Conservation (phyloP, 2,113 vertebrate genomes). For the Colaptes auratus region DNA sequence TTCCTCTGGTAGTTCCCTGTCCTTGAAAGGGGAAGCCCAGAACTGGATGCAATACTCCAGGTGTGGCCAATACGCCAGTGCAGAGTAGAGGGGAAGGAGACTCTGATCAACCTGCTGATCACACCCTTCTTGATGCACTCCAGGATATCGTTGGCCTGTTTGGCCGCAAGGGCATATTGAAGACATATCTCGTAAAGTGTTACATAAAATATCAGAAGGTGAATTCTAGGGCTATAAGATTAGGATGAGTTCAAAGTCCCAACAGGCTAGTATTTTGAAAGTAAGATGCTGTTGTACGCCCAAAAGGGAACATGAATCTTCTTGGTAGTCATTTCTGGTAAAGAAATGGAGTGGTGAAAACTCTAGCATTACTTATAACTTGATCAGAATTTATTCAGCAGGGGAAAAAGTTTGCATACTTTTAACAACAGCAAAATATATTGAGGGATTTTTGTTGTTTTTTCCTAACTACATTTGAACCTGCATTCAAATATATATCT, state of each 20-base stretch:
- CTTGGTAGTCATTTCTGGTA: not conserved
- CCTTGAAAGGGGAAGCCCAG: too few species aligned
- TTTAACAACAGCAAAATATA: not conserved
- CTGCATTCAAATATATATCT: not conserved
- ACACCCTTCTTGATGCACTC: too few species aligned
- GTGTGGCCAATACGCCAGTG: too few species aligned
- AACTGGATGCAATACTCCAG: too few species aligned
- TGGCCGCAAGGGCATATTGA: not conserved
- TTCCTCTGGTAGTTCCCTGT: too few species aligned
- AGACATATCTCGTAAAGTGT: not conserved
- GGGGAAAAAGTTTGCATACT: not conserved
- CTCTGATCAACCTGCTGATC: too few species aligned
- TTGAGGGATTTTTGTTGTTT: not conserved
- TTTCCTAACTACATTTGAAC: not conserved
- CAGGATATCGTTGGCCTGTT: too few species aligned
- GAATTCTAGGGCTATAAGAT: not conserved
- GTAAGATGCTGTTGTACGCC: not conserved
- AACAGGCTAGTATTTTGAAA: not conserved
- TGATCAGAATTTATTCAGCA: not conserved
- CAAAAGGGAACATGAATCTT: not conserved
- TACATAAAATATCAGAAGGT: not conserved
- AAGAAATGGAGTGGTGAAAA: not conserved
- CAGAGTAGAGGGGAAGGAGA: too few species aligned
- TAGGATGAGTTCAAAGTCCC: not conserved
- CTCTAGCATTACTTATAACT: not conserved